These are phyloP conservation scores for Papilio xuthus DNA, from an alignment of 1,140 invertebrate species.

Conservation along the genomic window DNA sequence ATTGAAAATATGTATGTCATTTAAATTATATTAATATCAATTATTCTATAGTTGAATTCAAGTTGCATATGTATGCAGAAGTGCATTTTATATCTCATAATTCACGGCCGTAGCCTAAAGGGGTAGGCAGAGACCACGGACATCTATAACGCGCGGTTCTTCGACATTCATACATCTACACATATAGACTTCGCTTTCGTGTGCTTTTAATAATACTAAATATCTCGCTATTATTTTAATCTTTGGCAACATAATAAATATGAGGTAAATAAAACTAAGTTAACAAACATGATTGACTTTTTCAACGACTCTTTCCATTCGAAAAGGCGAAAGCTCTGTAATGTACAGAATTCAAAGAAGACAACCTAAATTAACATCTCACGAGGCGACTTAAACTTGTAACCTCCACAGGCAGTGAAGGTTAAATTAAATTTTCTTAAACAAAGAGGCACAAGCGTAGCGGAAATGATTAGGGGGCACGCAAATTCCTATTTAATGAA, in stretches of 20 bases:
- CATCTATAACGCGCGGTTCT: no score
- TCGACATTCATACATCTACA: no score
- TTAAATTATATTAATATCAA: no score
- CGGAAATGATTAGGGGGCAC: slow-evolving; percentile 21
- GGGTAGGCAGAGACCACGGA: background rate
- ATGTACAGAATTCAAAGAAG: slow-evolving; percentile 21
- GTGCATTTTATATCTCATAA: no score
- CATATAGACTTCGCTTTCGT: no score
- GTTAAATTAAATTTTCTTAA: slow-evolving; percentile 18
- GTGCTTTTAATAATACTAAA: no score
- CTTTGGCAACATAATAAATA: background rate
- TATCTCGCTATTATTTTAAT: background rate
- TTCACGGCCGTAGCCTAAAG: no score
- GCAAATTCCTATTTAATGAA: slow-evolving; percentile 22
- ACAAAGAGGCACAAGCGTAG: background rate
- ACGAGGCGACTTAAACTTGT: background rate
- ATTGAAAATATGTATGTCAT: no score
- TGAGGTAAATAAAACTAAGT: background rate
- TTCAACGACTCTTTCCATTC: background rate
- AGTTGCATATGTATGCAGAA: no score
- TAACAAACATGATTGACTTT: background rate
- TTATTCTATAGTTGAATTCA: no score
- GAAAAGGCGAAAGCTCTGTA: background rate
- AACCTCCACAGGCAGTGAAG: background rate
- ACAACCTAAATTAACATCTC: slow-evolving; percentile 18